phyloP scores from a whole-genome alignment of 2,113 vertebrate genomes.

The Gallinago jamesoni region DNA sequence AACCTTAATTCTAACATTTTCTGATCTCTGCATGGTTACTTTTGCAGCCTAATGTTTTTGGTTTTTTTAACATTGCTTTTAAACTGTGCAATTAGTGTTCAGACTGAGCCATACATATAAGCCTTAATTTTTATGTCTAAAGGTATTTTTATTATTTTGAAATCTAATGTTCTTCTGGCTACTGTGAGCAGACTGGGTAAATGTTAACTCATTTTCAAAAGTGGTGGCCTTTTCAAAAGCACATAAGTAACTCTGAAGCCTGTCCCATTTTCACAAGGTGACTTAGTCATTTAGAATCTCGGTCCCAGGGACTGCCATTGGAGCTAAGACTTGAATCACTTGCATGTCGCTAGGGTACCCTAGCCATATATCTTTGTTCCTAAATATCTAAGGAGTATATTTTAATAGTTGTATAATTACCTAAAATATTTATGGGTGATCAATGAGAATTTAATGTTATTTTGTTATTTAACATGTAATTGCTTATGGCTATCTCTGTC shows the following conservation, averaged over 20 bases:
- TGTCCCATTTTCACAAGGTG: neutral
- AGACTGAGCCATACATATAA: neutral
- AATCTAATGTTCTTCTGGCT: neutral
- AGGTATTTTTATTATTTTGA: neutral
- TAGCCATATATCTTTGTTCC: neutral
- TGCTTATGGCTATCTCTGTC: neutral
- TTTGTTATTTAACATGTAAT: neutral
- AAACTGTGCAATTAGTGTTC: neutral
- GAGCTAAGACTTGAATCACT: neutral
- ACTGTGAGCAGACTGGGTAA: neutral
- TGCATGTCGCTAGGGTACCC: neutral
- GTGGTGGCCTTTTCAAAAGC: conserved; percentile 3
- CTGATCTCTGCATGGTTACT: neutral
- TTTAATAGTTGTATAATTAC: neutral
- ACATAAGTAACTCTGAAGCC: neutral
- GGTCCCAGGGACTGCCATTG: neutral
- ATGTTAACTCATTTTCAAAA: conserved; percentile 8
- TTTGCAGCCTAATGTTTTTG: neutral
- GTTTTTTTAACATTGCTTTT: neutral
- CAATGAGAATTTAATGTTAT: neutral
- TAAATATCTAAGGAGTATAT: neutral
- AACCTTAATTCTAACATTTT: neutral
- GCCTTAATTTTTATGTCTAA: neutral
- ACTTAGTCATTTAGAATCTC: neutral
- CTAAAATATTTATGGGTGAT: neutral